phyloP scores from a whole-genome alignment of 2,888 invertebrate genomes.

The Alloscopus bannaensis region DNA sequence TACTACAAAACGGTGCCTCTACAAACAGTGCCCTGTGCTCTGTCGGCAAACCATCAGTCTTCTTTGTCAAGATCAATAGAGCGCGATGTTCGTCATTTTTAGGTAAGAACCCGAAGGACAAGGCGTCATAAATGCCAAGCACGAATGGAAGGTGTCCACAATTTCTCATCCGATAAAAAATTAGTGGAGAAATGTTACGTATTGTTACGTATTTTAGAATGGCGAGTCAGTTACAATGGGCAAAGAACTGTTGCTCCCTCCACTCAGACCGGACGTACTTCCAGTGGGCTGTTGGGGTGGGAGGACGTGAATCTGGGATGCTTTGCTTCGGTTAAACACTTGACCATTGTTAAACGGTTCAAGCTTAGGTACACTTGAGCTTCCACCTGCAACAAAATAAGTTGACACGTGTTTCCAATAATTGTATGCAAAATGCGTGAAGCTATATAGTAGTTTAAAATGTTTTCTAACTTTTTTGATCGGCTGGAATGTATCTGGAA shows the following conservation, averaged over 20 bases:
- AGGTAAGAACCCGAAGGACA: too few species aligned
- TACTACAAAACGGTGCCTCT: neutral
- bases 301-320: slow-evolving; percentile 92
- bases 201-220: slow-evolving; percentile 37
- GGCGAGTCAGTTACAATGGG: slow-evolving; percentile 46
- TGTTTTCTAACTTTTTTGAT: slow-evolving; percentile 67
- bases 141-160: too few species aligned
- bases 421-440: neutral
- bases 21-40: neutral
- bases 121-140: too few species aligned
- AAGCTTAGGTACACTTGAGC: slow-evolving; percentile 80
- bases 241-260: slow-evolving; percentile 57
- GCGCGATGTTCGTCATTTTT: too few species aligned
- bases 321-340: slow-evolving; percentile 94
- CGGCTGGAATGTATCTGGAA: slow-evolving; percentile 91
- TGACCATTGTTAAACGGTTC: slow-evolving; percentile 94
- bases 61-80: too few species aligned
- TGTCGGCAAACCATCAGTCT: too few species aligned
- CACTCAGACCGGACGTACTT: slow-evolving; percentile 56
- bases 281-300: slow-evolving; percentile 74
- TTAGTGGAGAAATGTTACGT: too few species aligned
- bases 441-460: neutral
- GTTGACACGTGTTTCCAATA: neutral
- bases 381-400: slow-evolving; percentile 57
- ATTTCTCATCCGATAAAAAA: neutral